Conservation (phyloP, 2,113 vertebrate genomes). For the Ibidorhyncha struthersii region DNA sequence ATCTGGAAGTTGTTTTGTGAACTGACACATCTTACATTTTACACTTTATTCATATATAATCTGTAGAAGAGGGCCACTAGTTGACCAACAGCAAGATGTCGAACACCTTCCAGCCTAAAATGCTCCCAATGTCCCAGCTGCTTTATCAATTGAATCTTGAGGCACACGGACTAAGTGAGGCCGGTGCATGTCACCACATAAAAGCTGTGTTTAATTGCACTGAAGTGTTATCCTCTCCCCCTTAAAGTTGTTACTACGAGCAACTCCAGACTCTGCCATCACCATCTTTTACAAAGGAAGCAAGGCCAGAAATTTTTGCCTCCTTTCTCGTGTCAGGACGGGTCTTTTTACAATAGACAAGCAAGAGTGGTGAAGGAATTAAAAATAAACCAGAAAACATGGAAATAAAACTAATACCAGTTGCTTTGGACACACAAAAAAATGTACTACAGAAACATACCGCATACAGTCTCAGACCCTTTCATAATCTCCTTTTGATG, state of each 20-base stretch:
- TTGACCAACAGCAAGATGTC: neutral
- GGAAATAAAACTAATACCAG: neutral
- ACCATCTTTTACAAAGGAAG: neutral
- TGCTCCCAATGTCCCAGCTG: neutral
- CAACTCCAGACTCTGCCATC: neutral
- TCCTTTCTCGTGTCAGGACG: neutral
- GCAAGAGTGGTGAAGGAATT: neutral
- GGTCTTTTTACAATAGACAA: neutral
- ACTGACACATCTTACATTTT: neutral
- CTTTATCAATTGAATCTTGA: neutral
- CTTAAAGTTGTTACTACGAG: neutral
- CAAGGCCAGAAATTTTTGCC: neutral
- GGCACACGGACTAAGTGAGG: neutral
- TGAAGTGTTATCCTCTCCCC: neutral
- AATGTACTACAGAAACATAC: neutral
- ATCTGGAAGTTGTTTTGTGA: neutral
- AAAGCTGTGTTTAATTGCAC: neutral
- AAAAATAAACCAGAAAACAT: neutral
- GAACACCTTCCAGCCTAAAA: neutral
- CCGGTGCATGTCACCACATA: neutral
- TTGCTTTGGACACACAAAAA: neutral
- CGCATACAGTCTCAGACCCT: neutral
- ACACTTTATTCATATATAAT: neutral
- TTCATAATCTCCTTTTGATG: slow-evolving; percentile 13
- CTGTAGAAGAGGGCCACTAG: neutral